Evolutionary conservation across 2,797 vertebrate genomes (phyloP).

Genomic region (Acanthiza pusilla): DNA sequence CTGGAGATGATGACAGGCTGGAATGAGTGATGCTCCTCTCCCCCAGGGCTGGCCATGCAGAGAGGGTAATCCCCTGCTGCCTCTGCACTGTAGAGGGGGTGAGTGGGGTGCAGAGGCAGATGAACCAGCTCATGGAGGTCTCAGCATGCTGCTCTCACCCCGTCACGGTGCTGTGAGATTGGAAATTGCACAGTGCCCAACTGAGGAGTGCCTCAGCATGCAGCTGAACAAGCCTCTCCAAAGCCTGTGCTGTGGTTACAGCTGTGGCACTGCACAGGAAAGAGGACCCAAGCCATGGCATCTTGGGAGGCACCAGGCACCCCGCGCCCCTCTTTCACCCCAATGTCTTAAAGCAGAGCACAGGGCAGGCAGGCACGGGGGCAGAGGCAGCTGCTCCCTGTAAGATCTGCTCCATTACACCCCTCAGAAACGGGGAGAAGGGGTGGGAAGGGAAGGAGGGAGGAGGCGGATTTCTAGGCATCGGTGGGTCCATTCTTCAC

Average conservation of each 20-base stretch:
- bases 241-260: neutral
- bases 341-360: neutral
- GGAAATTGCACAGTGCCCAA: slow-evolving; percentile 69
- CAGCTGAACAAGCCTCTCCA: slow-evolving; percentile 47
- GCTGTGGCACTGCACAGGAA: neutral
- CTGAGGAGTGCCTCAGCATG: slow-evolving; percentile 68
- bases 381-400: slow-evolving; percentile 28
- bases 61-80: neutral
- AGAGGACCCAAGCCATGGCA: neutral
- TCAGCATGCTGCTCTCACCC: neutral
- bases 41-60: neutral
- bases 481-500: slow-evolving; percentile 53
- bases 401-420: slow-evolving; percentile 41
- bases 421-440: slow-evolving; percentile 18
- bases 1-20: neutral
- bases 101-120: accelerated
- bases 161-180: slow-evolving; percentile 58
- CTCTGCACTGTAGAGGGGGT: neutral
- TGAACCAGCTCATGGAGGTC: neutral
- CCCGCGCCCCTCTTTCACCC: neutral
- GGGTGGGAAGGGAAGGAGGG: slow-evolving; percentile 35
- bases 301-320: neutral
- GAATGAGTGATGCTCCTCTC: neutral
- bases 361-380: neutral
- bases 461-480: slow-evolving; percentile 62